These are phyloP conservation scores for Zeuzera pyrina DNA, from an alignment of 2,888 invertebrate species.

Conservation along the genomic window DNA sequence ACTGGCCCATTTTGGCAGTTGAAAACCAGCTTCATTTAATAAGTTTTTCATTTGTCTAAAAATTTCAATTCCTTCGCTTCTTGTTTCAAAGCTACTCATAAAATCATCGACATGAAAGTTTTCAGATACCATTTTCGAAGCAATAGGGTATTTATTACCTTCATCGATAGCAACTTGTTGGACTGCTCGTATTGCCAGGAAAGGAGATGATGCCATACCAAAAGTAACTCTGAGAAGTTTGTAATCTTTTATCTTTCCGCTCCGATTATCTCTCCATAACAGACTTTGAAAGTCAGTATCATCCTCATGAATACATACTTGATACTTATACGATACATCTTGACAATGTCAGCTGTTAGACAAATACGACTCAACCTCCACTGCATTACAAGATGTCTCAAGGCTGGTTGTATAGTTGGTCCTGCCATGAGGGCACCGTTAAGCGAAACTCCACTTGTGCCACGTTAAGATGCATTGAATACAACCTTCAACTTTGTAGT, in stretches of 20 bases:
- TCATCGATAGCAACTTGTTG: conserved; percentile 11
- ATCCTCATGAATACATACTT: conserved; percentile 8
- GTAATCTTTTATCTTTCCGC: conserved; percentile 7
- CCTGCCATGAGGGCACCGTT: too few relatives aligned
- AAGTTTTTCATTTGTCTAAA: too few relatives aligned
- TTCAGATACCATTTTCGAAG: too few relatives aligned
- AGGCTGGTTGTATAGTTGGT: too few relatives aligned
- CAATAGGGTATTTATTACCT: conserved; percentile 5
- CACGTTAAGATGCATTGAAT: too few relatives aligned
- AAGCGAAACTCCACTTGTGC: too few relatives aligned
- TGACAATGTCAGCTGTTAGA: conserved; percentile 15
- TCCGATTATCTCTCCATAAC: conserved; percentile 12
- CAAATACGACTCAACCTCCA: conserved; percentile 14
- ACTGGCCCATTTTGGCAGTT: too few relatives aligned
- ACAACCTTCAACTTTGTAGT: too few relatives aligned
- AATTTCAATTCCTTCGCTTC: too few relatives aligned
- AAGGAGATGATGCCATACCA: conserved; percentile 14
- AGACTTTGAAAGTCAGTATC: conserved; percentile 14
- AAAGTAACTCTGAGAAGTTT: conserved; percentile 13
- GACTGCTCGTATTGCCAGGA: conserved; percentile 12
- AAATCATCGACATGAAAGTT: too few relatives aligned
- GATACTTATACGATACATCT: conserved; percentile 27
- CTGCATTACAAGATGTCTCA: conserved; percentile 17
- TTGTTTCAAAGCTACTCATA: too few relatives aligned
- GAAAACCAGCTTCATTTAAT: too few relatives aligned